A percentile compares a stretch with the other conserved stretches of the same genome.
These are phyloP conservation scores for Ophiodon elongatus DNA, from an alignment of 2,113 vertebrate species.

Conservation along the genomic window DNA sequence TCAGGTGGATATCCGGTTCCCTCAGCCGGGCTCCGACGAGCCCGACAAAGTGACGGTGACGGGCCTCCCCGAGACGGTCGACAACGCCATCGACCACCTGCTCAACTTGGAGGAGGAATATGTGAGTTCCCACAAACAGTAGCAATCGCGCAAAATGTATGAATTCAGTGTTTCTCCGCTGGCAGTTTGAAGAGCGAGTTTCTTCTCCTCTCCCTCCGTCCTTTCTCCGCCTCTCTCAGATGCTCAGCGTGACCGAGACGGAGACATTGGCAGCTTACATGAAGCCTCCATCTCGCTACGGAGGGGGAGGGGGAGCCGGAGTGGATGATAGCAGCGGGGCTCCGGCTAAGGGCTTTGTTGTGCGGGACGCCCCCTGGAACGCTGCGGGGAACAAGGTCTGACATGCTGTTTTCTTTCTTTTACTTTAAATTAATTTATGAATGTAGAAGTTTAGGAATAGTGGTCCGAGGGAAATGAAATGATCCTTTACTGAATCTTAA, in stretches of 20 bases:
- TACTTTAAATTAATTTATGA: not conserved
- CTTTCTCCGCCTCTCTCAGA: constrained; percentile 62
- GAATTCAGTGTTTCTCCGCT: not conserved
- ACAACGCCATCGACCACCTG: constrained; percentile 87
- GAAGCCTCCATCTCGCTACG: constrained; percentile 86
- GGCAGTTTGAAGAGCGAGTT: not conserved
- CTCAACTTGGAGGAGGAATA: constrained; percentile 90
- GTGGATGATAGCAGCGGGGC: constrained; percentile 79
- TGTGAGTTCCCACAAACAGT: constrained; percentile 72
- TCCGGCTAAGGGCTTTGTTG: constrained; percentile 86
- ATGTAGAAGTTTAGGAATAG: not conserved
- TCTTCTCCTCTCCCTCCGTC: not conserved
- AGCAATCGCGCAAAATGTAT: not conserved
- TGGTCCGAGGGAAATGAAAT: not conserved
- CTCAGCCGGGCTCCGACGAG: constrained; percentile 85
- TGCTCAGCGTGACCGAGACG: constrained; percentile 87
- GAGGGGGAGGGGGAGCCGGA: constrained; percentile 72
- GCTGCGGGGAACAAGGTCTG: constrained; percentile 85
- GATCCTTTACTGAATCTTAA: not conserved
- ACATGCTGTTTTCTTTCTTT: not conserved
- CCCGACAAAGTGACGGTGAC: constrained; percentile 86
- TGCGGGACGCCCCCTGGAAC: constrained; percentile 89
- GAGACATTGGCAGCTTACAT: constrained; percentile 88
- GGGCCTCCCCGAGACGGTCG: constrained; percentile 86
- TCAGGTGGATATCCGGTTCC: constrained; percentile 89